Percentiles rank a stretch among this genome's conserved stretches.
Conservation (phyloP, 2,888 invertebrate genomes). For the Leptinotarsa juncta region DNA sequence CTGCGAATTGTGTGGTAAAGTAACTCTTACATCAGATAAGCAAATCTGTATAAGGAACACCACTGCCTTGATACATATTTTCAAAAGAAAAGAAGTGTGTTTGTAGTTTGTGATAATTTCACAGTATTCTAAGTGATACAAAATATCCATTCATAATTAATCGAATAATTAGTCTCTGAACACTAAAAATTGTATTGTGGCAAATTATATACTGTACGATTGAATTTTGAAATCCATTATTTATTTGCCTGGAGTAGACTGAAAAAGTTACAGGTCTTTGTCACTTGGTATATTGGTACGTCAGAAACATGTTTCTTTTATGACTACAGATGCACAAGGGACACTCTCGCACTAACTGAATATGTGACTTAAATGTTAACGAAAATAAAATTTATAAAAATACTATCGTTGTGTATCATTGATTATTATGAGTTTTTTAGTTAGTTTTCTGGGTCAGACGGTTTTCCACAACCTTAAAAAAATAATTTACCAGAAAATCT, state of each 20-base stretch:
- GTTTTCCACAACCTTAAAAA: too few relatives aligned
- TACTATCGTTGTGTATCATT: background rate
- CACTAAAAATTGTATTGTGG: too few relatives aligned
- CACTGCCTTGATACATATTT: background rate
- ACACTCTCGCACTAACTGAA: conserved; percentile 16
- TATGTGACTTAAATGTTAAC: conserved; percentile 18
- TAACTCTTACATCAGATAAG: background rate
- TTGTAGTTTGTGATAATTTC: background rate
- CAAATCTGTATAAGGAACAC: too few relatives aligned
- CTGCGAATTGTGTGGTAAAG: background rate
- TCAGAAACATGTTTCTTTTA: background rate
- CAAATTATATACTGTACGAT: background rate
- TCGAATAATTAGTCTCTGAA: too few relatives aligned
- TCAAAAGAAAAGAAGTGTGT: background rate
- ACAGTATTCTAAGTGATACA: too few relatives aligned
- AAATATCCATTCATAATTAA: too few relatives aligned
- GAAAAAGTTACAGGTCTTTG: too few relatives aligned
- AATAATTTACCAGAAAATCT: too few relatives aligned
- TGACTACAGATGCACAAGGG: conserved; percentile 10
- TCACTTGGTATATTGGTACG: background rate
- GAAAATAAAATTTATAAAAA: conserved; percentile 5
- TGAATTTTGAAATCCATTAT: background rate
- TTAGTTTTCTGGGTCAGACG: too few relatives aligned
- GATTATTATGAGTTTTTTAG: too few relatives aligned
- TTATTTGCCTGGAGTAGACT: background rate